Percentiles rank a stretch among this genome's conserved stretches.
phyloP scores from a whole-genome alignment of 2,888 invertebrate species.

The Tinea semifulvella region DNA sequence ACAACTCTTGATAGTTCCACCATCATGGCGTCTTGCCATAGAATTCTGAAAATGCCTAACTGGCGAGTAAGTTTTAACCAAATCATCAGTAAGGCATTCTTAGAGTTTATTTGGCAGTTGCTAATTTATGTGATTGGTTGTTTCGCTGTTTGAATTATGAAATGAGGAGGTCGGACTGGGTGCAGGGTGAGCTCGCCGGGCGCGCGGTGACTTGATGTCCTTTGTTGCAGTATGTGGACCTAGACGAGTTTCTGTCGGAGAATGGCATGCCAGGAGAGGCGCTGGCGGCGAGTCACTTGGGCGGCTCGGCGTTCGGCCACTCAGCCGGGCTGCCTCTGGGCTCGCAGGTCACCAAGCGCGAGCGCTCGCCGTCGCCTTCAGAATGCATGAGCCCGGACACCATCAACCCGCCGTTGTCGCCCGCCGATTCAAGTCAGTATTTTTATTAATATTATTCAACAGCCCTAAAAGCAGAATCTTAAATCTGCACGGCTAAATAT shows the following conservation, averaged over 20 bases:
- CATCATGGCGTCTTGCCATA: too few relatives aligned
- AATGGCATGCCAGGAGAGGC: constrained; percentile 91
- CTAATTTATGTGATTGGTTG: too few relatives aligned
- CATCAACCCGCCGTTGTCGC: constrained; percentile 87
- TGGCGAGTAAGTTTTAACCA: too few relatives aligned
- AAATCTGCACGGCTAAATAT: too few relatives aligned
- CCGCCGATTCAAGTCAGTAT: constrained; percentile 88
- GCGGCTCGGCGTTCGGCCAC: constrained; percentile 69
- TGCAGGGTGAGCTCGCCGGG: constrained; percentile 20
- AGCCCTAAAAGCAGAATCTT: too few relatives aligned
- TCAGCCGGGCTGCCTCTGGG: constrained; percentile 67
- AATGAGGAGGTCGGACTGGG: constrained; percentile 15
- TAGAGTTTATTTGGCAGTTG: too few relatives aligned
- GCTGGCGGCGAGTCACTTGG: constrained; percentile 71
- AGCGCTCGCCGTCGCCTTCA: constrained; percentile 86
- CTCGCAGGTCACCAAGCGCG: constrained; percentile 82
- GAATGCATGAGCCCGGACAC: constrained; percentile 91
- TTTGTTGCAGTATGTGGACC: constrained; percentile 87
- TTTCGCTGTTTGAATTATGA: too few relatives aligned
- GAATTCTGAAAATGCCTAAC: too few relatives aligned
- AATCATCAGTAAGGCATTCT: too few relatives aligned
- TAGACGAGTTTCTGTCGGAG: constrained; percentile 96
- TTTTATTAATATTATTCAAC: neutral
- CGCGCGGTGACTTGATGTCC: constrained; percentile 19
- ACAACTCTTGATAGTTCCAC: too few relatives aligned